phyloP scores from a whole-genome alignment of 2,888 invertebrate genomes.

The Cosmopolites sordidus region DNA sequence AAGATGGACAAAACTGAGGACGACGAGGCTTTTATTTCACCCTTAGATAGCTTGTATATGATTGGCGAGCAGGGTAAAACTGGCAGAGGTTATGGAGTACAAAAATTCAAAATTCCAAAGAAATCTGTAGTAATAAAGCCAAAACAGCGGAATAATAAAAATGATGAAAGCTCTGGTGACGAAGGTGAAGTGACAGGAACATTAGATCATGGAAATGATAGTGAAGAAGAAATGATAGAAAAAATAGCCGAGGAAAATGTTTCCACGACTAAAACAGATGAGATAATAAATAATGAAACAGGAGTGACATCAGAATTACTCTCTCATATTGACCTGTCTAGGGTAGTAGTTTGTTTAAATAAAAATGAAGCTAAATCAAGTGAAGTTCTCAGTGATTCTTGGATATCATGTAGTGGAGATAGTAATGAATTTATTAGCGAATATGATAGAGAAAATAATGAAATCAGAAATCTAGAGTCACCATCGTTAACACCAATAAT shows the following conservation, averaged over 20 bases:
- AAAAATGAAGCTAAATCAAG: background rate
- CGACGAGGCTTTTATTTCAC: constrained; percentile 48
- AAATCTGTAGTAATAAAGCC: constrained; percentile 14
- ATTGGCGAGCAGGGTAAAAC: constrained; percentile 45
- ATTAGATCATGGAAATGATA: constrained; percentile 5
- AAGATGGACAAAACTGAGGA: constrained; percentile 27
- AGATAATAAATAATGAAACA: constrained; percentile 8
- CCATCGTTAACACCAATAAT: background rate
- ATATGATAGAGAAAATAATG: constrained; percentile 7
- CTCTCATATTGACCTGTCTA: background rate
- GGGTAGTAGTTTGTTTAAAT: background rate
- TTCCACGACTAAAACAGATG: constrained; percentile 7
- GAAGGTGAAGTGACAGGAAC: background rate
- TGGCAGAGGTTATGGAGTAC: constrained; percentile 50
- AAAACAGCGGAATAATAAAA: background rate
- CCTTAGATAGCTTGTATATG: constrained; percentile 51
- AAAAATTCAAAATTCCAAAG: constrained; percentile 56
- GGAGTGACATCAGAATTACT: background rate
- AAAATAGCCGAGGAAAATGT: background rate
- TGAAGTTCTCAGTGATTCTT: background rate
- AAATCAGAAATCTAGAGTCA: background rate
- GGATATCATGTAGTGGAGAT: no score
- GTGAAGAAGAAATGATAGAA: constrained; percentile 6
- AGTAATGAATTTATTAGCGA: constrained; percentile 22
- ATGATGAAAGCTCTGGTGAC: background rate